phyloP scores from a whole-genome alignment of 2,113 vertebrate species.

The Cairina moschata region DNA sequence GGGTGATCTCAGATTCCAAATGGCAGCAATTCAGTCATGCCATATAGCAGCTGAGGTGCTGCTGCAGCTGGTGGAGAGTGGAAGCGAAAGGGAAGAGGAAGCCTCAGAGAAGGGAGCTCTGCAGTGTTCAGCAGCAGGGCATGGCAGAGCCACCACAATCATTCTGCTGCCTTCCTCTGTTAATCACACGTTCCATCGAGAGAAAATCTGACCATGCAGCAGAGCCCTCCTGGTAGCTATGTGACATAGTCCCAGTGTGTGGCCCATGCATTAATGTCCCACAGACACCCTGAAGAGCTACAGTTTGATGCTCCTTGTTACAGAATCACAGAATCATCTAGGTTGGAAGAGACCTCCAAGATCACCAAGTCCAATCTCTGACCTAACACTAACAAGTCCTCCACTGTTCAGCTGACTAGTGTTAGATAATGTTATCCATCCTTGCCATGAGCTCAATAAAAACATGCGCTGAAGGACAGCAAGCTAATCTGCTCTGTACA shows the following conservation, averaged over 20 bases:
- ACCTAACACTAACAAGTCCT: no score
- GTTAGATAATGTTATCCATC: background rate
- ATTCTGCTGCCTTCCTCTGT: background rate
- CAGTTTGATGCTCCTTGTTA: background rate
- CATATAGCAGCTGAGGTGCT: background rate
- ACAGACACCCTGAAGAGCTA: background rate
- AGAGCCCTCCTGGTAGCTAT: background rate
- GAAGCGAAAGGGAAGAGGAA: background rate
- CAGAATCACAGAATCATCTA: no score
- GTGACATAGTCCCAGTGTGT: background rate
- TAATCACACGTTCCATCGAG: background rate
- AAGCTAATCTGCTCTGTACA: background rate
- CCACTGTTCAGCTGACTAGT: background rate
- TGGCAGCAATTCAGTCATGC: background rate
- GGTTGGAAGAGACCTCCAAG: no score
- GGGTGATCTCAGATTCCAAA: background rate
- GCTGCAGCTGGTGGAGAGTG: background rate
- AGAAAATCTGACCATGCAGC: background rate
- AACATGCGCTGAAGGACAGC: background rate
- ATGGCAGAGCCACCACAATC: background rate
- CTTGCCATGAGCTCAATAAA: background rate
- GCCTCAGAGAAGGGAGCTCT: background rate
- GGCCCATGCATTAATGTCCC: rapidly evolving
- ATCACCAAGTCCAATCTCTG: no score
- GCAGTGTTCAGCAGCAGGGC: background rate